These are phyloP conservation scores for Hydrophis major DNA, from an alignment of 2,797 vertebrate species.

Conservation along the genomic window DNA sequence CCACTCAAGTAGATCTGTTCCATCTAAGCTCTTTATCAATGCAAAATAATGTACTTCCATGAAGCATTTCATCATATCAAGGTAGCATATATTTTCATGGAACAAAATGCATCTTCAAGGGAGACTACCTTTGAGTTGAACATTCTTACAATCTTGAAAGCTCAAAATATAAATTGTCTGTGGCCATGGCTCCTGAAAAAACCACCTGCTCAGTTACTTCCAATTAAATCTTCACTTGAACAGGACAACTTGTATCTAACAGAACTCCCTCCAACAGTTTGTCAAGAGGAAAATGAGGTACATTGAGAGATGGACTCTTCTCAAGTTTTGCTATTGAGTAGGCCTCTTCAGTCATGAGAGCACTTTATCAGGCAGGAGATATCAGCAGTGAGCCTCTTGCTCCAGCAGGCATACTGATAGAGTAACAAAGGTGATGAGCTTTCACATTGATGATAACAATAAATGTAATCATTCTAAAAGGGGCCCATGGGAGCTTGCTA, in stretches of 20 bases:
- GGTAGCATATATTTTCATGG: not conserved
- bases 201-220: not conserved
- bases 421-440: constrained; percentile 23
- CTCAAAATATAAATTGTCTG: constrained; percentile 12
- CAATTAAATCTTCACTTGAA: not conserved
- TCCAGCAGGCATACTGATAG: not conserved
- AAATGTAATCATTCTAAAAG: constrained; percentile 14
- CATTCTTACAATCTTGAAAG: not conserved
- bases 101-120: not conserved
- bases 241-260: not conserved
- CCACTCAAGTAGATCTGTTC: not conserved
- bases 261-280: constrained; percentile 9
- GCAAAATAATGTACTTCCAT: not conserved
- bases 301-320: not conserved
- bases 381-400: not conserved
- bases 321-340: constrained; percentile 1
- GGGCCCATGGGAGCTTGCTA: constrained; percentile 1
- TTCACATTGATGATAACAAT: not conserved
- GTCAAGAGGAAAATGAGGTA: constrained; percentile 11
- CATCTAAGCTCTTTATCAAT: not conserved
- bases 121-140: not conserved
- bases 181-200: not conserved
- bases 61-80: not conserved
- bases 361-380: not conserved
- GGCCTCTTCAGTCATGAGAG: not conserved